phyloP scores from a whole-genome alignment of 2,113 vertebrate species.

The Corythornis vintsioides region DNA sequence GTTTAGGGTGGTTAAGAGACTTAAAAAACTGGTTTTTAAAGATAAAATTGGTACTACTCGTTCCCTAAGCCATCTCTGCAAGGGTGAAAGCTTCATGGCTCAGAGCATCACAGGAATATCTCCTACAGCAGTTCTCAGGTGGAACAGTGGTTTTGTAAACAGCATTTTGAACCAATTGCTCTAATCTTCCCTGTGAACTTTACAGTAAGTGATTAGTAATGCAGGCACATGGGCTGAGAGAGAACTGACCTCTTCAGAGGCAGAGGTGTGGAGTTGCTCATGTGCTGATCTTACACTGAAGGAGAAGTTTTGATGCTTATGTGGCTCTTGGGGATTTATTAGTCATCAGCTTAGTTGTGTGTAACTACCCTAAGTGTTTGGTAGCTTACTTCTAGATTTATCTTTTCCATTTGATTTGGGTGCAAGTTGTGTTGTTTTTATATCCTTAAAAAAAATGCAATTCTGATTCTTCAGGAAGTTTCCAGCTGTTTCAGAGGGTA shows the following conservation, averaged over 20 bases:
- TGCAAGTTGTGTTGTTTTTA: background rate
- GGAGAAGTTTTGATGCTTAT: background rate
- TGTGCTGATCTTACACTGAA: background rate
- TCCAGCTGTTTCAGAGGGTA: background rate
- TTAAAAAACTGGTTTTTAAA: background rate
- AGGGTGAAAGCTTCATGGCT: background rate
- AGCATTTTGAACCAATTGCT: background rate
- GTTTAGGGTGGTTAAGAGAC: rapidly evolving
- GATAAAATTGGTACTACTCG: background rate
- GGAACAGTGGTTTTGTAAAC: background rate
- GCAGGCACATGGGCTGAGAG: too few species aligned
- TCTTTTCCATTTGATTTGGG: background rate
- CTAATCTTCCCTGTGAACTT: background rate
- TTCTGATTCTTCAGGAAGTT: background rate
- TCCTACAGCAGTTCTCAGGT: background rate
- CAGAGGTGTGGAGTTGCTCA: background rate
- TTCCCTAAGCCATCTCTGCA: background rate
- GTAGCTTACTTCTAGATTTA: background rate
- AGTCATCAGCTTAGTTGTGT: background rate
- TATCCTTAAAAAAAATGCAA: background rate
- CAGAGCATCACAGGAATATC: background rate
- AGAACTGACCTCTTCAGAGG: background rate
- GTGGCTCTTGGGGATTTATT: background rate
- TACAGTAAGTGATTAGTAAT: background rate
- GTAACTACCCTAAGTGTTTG: background rate